These are phyloP conservation scores for Drosophila punjabiensis DNA, from an alignment of 1,140 invertebrate genomes.

Conservation along the genomic window DNA sequence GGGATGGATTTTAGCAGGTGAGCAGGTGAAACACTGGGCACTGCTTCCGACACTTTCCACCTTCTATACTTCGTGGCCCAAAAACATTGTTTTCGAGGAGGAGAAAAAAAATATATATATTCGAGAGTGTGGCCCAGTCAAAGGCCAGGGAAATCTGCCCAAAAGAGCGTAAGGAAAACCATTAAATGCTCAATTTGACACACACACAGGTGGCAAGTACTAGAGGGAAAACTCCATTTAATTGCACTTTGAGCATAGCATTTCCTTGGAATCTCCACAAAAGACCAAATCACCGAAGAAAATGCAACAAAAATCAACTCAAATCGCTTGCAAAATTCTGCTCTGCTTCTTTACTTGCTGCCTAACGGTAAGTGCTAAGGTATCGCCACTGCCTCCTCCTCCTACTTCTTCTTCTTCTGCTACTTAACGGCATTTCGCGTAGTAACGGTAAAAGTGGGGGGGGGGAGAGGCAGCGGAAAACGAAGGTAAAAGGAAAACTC, in stretches of 20 bases:
- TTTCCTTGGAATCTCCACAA: background rate
- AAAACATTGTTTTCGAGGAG: constrained; percentile 31
- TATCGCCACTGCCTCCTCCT: background rate
- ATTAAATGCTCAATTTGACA: constrained; percentile 69
- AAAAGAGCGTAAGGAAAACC: constrained; percentile 64
- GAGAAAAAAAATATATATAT: constrained; percentile 11
- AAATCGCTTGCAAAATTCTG: background rate
- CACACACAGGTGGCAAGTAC: background rate
- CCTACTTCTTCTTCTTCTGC: background rate
- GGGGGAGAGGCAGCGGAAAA: background rate
- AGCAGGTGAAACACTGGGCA: background rate
- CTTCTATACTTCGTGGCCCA: too few relatives aligned
- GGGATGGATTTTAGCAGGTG: constrained; percentile 4
- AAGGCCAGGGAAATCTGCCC: constrained; percentile 37
- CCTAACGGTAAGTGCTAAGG: constrained; percentile 21
- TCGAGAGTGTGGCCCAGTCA: constrained; percentile 20
- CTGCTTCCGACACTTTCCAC: constrained; percentile 46
- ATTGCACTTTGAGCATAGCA: constrained; percentile 24
- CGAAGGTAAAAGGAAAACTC: constrained; percentile 12
- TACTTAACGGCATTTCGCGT: constrained; percentile 67
- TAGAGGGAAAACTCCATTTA: constrained; percentile 12
- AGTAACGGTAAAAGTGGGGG: constrained; percentile 21
- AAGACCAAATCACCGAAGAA: constrained; percentile 1
- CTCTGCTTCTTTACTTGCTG: background rate
- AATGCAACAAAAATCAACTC: background rate